Conservation (phyloP, 2,888 invertebrate species). For the Heliconius aoede region DNA sequence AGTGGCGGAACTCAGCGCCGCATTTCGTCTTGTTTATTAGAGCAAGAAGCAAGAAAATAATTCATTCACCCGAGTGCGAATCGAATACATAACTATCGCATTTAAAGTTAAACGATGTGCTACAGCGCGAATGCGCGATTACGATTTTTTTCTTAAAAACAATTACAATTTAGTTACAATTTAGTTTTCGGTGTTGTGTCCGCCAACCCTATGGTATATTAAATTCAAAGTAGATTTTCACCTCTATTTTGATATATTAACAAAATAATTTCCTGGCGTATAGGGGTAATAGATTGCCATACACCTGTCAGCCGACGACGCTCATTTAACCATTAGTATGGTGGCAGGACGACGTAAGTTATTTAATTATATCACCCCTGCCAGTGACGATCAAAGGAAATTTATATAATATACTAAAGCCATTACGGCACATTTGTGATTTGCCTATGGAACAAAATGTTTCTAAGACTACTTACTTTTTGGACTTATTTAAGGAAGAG, state of each 20-base stretch:
- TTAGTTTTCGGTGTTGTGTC: rapidly evolving
- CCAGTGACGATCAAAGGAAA: constrained; percentile 11
- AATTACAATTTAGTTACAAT: too few relatives aligned
- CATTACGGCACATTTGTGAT: not conserved
- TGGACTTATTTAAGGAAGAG: not conserved
- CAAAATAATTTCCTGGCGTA: constrained; percentile 13
- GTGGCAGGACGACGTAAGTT: constrained; percentile 5
- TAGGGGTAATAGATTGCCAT: constrained; percentile 16
- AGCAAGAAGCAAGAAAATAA: too few relatives aligned
- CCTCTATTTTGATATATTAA: constrained; percentile 12
- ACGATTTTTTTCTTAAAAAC: too few relatives aligned
- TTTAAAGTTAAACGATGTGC: not conserved
- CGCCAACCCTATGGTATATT: not conserved
- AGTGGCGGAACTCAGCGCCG: too few relatives aligned
- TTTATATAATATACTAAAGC: not conserved
- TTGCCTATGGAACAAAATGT: not conserved
- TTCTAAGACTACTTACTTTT: not conserved
- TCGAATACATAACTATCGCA: too few relatives aligned
- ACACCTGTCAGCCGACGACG: constrained; percentile 18
- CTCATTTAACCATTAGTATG: constrained; percentile 9
- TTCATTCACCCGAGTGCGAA: too few relatives aligned
- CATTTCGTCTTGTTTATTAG: too few relatives aligned
- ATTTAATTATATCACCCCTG: constrained; percentile 13
- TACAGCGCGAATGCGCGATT: too few relatives aligned
- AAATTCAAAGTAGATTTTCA: not conserved